Base-by-base conservation (phyloP, 1,140 invertebrate genomes). In the Helicoverpa armigera region DNA sequence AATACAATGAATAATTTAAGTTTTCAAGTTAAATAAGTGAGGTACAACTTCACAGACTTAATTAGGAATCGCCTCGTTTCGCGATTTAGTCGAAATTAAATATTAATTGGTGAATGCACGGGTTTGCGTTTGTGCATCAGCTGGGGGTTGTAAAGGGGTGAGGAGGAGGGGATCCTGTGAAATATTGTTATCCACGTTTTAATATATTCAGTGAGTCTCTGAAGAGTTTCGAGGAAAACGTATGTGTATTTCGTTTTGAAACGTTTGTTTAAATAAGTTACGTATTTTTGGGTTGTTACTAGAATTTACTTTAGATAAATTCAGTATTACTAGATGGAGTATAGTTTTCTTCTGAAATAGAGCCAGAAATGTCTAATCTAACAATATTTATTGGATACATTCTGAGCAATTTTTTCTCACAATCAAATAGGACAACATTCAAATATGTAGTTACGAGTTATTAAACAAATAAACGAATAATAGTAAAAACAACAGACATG, bases 1-100 rank as follows among this genome's bases (percentile, higher is more conserved):
- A 35, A 73, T 73, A 73, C 29, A 56, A 73, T 73, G 31, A 73
- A 73, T 73, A 73, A 73, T 73, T 73, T 13, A 73, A 73, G 70
- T 56, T 56, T 58, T 11, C n/a, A 58, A 73, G 29, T 73, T 73
- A 58, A 72, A 72, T 69, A 69, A 50, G 43, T 18, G 65, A 50
- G 18, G 23, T 23, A 29, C 13, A 69, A 69, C 43, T 31, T 72
- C 18, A n/a, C 18, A 72, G 23, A 72, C 50, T 72, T 72, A 72
- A 54, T 72, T 72, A 54, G 1, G 11, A 29, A 31, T 16, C 13
- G 50, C 18, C 14, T 2, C 14, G 23, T 53, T 69, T 69, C 9
- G 61, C 35, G 23, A 23, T 69, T 69, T 72, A 12, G 23, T 31
- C 31, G 50, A 18, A 54, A 54, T 54, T 72, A 23, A 23, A 72